Percentiles rank a stretch among this genome's conserved stretches.
Conservation (phyloP, 92 coral and sea anemone genomes). For the Pocillopora grandis region DNA sequence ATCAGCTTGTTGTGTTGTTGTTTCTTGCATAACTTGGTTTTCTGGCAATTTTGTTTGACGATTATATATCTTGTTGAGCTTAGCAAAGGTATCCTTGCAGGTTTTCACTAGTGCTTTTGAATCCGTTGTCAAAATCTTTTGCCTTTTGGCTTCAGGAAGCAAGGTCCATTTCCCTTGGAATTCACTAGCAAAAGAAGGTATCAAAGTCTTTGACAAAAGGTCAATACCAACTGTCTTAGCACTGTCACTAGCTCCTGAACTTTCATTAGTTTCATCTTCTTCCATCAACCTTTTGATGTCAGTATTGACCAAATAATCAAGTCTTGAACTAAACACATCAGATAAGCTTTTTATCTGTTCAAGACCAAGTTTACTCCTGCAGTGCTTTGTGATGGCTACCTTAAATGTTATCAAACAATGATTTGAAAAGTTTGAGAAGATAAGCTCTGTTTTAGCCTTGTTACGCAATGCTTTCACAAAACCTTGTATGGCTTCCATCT, state of each 20-base stretch:
- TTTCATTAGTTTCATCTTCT: neutral
- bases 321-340: slow-evolving; percentile 12
- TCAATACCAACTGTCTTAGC: slow-evolving; percentile 19
- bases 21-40: slow-evolving; percentile 11
- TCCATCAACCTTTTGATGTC: slow-evolving; percentile 13
- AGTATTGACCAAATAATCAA: neutral
- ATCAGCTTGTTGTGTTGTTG: neutral
- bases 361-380: slow-evolving; percentile 20
- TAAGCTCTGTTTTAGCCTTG: slow-evolving; percentile 22
- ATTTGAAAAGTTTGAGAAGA: slow-evolving; percentile 12
- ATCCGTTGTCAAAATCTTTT: slow-evolving; percentile 43
- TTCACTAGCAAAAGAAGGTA: slow-evolving; percentile 41
- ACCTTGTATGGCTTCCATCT: slow-evolving; percentile 23
- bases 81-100: slow-evolving; percentile 33
- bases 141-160: slow-evolving; percentile 35
- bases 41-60: slow-evolving; percentile 22
- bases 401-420: neutral
- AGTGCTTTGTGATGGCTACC: slow-evolving; percentile 18
- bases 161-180: slow-evolving; percentile 47
- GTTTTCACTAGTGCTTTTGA: slow-evolving; percentile 28
- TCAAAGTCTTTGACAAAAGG: slow-evolving; percentile 43
- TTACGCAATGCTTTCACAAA: slow-evolving; percentile 21
- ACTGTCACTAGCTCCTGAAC: slow-evolving; percentile 5
- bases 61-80: slow-evolving; percentile 19
- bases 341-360: slow-evolving; percentile 14